Base-by-base conservation (phyloP, 2,113 vertebrate genomes). In the Cephalophus harveyi region DNA sequence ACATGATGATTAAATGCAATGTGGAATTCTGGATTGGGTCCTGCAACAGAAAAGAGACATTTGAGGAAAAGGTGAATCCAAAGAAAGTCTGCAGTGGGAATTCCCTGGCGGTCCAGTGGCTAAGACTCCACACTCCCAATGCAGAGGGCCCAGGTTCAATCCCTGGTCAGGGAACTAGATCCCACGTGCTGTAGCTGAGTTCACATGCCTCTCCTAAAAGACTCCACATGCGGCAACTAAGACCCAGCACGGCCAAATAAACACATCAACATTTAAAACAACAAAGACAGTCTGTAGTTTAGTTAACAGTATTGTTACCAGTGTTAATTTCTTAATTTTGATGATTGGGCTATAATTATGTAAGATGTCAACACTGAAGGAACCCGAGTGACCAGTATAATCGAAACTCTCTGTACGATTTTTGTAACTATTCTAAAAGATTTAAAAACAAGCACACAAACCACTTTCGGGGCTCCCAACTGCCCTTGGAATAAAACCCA, bases 321-420 rank as follows among this genome's bases (percentile, higher is more conserved):
- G 46, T 2, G 67, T 46, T n/a, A 8, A 43, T 54, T 57, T 88
- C 89, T 59, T n/a, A 25, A 25, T n/a, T 91, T 46, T 33, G 30
- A 28, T 19, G 27, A 78, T 5, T 19, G 25, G 12, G 17, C 48
- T 55, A 3, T 16, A 33, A 14, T n/a, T 62, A 43, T 64, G 14
- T 48, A 25, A 48, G 33, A 96, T 9, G 28, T 13, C 33, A 86
- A 23, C 16, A 67, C 2, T 0, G 10, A 9, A 10, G 30, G 28
- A 30, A 28, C 28, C 40, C 0, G 0, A 15, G 27, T 8, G 5
- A 87, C 59, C 7, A 6, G 6, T 12, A 8, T 3, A 10, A 25
- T n/a, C 21, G 19, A 52, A 82, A 43, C 13, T 84, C n/a, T 33
- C 46, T 33, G 28, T 16, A 71, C 7, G 1, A 54, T 85, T 46